Percentiles rank a stretch among this genome's conserved stretches.
Evolutionary conservation across 2,888 invertebrate genomes (phyloP).

Genomic region (Argyresthia goedartella): DNA sequence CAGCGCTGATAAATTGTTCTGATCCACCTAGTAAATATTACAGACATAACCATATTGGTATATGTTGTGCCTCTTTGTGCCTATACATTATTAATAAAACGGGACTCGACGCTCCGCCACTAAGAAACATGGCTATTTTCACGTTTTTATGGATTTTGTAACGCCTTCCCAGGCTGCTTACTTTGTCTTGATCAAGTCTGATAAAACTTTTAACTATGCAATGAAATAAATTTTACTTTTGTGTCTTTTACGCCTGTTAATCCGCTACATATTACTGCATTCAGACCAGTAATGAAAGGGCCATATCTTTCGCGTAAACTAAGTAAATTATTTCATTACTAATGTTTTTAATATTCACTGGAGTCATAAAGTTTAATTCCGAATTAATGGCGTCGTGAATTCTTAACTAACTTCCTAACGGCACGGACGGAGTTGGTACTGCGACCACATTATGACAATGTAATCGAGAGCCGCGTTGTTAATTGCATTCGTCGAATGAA

Average conservation of each 20-base stretch:
- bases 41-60: constrained; percentile 10
- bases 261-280: background rate
- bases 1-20: constrained; percentile 35
- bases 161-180: constrained; percentile 1
- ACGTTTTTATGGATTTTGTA: constrained; percentile 3
- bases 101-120: constrained; percentile 6
- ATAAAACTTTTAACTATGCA: background rate
- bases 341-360: constrained; percentile 37
- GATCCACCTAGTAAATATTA: constrained; percentile 22
- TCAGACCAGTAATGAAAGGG: background rate
- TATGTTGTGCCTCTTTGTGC: constrained; percentile 14
- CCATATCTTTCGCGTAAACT: constrained; percentile 33
- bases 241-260: background rate
- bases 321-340: constrained; percentile 26
- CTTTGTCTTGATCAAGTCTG: background rate
- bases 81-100: constrained; percentile 19
- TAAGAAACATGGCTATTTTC: constrained; percentile 1
- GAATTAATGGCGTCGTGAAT: constrained; percentile 36
- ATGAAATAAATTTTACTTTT: background rate
- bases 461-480: constrained; percentile 59
- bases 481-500: constrained; percentile 60
- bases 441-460: constrained; percentile 53
- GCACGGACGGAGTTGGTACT: constrained; percentile 28
- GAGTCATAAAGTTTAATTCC: constrained; percentile 43
- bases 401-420: constrained; percentile 46